Percentiles rank a stretch among this genome's conserved stretches.
phyloP scores from a whole-genome alignment of 2,797 vertebrate genomes.

The Danio choprae region DNA sequence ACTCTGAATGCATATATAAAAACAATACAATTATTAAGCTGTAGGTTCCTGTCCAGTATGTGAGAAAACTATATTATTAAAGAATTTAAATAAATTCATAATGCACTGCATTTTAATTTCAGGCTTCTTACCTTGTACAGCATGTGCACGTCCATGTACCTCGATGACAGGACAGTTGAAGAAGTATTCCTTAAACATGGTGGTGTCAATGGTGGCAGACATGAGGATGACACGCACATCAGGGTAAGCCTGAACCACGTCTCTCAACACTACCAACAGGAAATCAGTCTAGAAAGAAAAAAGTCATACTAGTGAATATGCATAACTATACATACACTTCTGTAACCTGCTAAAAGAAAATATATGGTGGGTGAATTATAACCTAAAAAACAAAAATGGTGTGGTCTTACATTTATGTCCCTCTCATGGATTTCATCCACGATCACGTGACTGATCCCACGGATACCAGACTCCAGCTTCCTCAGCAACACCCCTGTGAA shows the following conservation, averaged over 20 bases:
- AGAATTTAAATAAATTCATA: background rate
- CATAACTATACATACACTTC: background rate
- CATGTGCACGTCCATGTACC: conserved; percentile 91
- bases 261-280: conserved; percentile 93
- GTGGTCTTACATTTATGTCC: conserved; percentile 92
- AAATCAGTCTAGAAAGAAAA: conserved; percentile 87
- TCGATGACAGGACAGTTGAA: conserved; percentile 94
- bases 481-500: conserved; percentile 89
- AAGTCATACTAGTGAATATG: background rate
- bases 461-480: conserved; percentile 93
- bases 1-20: conserved; percentile 76
- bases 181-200: conserved; percentile 96
- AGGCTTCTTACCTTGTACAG: conserved; percentile 85
- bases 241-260: conserved; percentile 90
- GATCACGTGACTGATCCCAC: conserved; percentile 97
- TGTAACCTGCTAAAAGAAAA: background rate
- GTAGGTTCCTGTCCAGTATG: background rate
- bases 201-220: conserved; percentile 98
- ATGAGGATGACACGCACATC: conserved; percentile 92
- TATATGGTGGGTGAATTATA: too few species aligned
- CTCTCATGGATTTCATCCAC: conserved; percentile 98
- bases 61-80: background rate
- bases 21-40: background rate
- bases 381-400: too few species aligned
- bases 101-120: background rate